Evolutionary conservation across 2,888 invertebrate species (phyloP), one percentile per base, ranked within the genome.

Genomic region (Koerneria pararmatus): DNA sequence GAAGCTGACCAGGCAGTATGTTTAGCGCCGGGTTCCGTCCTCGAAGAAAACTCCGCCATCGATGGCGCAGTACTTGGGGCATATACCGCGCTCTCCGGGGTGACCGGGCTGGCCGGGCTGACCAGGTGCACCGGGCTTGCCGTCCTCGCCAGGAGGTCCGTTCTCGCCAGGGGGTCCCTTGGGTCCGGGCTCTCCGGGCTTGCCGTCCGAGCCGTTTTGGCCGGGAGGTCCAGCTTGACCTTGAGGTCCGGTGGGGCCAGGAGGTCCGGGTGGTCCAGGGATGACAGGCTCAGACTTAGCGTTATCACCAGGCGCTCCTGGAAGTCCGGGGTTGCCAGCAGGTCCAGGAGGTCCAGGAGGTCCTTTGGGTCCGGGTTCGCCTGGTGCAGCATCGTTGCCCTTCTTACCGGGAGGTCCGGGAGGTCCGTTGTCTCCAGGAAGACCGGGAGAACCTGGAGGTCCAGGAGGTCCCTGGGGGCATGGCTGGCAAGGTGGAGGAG

Each of bases 351-450:
- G 76, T 75, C 76, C 76, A 62, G 76, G 76, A 22, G 76, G 75
- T 75, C 76, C 76, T 70, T 76, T 76, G 66, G 76, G 76, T 76
- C 76, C 76, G 51, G 73, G 67, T 67, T 74, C 74, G 66, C 76
- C 76, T 68, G 76, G 75, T 19, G 74, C 66, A 60, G 76, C 74
- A 64, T 76, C 74, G 68, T 74, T 74, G 62, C 76, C 76, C 72
- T 74, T 74, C 65, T 74, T 73, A 69, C 76, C 76, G 56, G 66
- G 71, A 66, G 72, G 71, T 66, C 76, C 76, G 35, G 70, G 65
- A 37, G 71, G 69, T 71, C 76, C 76, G 69, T 74, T 74, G 67
- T 74, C 74, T 75, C 76, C 76, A 54, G 74, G 74, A 48, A 64
- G 72, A 74, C 76, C 76, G 59, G 74, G 71, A 65, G 74, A 72